Percentiles rank a stretch among this genome's conserved stretches.
phyloP scores from a whole-genome alignment of 2,888 invertebrate species.

The Drosophila recens region DNA sequence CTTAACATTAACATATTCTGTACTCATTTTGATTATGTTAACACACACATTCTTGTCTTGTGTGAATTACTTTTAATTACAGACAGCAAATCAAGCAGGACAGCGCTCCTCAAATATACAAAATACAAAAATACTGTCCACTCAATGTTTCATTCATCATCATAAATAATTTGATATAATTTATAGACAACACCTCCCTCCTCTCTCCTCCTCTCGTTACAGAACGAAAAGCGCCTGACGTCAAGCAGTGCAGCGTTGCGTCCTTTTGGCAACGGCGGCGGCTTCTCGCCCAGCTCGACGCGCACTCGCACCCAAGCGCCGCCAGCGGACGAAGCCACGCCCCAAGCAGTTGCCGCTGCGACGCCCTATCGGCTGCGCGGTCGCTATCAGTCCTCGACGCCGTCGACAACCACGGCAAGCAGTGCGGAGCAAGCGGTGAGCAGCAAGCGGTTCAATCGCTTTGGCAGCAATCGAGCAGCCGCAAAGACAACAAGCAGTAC shows the following conservation, averaged over 20 bases:
- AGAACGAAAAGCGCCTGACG: conserved; percentile 72
- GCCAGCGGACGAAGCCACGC: conserved; percentile 47
- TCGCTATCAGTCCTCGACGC: conserved; percentile 80
- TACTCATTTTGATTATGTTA: too few species aligned
- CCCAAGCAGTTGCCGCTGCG: conserved; percentile 63
- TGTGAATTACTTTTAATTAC: too few species aligned
- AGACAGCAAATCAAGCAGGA: too few species aligned
- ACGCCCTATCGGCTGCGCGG: conserved; percentile 81
- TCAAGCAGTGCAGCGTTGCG: conserved; percentile 58
- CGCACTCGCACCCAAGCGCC: conserved; percentile 74
- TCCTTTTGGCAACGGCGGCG: conserved; percentile 74
- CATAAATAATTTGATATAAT: too few species aligned
- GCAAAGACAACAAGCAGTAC: conserved; percentile 30
- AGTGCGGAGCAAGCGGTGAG: conserved; percentile 58
- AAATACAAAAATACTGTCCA: too few species aligned
- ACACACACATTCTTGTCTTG: too few species aligned
- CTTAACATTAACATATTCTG: too few species aligned
- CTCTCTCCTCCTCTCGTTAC: neutral
- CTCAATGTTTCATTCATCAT: too few species aligned
- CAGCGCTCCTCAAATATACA: too few species aligned
- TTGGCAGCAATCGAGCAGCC: conserved; percentile 54
- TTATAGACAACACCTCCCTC: too few species aligned
- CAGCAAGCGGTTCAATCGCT: conserved; percentile 82
- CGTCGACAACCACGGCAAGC: conserved; percentile 61
- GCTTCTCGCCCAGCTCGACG: conserved; percentile 70